A percentile compares a stretch with the other conserved stretches of the same genome.
These are phyloP conservation scores for Neoarius graeffei DNA, from an alignment of 2,113 vertebrate species.

Conservation along the genomic window DNA sequence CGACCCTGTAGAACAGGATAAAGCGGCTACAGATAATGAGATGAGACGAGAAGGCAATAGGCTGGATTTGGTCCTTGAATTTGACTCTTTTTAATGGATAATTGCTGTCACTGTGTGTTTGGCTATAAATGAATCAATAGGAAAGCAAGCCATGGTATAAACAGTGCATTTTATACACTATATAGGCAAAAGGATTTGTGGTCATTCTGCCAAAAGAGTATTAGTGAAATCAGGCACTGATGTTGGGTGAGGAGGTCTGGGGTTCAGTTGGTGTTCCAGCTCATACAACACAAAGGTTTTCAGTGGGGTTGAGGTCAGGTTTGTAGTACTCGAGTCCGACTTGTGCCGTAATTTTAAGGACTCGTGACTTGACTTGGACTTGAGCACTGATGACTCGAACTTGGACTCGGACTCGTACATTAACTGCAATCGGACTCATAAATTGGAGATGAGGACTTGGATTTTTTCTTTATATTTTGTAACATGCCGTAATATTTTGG, in stretches of 20 bases:
- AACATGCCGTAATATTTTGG: too few relatives aligned
- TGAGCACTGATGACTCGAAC: too few relatives aligned
- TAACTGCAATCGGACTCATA: too few relatives aligned
- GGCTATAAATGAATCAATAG: not conserved
- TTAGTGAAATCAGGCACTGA: not conserved
- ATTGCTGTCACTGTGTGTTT: not conserved
- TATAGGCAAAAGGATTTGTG: not conserved
- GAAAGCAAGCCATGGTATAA: not conserved
- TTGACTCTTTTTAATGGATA: not conserved
- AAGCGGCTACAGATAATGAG: too few relatives aligned
- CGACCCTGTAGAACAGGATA: too few relatives aligned
- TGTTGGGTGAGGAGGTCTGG: not conserved
- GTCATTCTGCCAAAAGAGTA: not conserved
- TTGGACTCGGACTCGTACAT: too few relatives aligned
- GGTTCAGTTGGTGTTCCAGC: not conserved
- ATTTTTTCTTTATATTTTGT: too few relatives aligned
- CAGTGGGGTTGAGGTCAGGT: not conserved
- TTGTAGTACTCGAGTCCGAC: too few relatives aligned
- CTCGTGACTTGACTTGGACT: too few relatives aligned
- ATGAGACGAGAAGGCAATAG: too few relatives aligned
- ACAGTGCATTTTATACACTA: not conserved
- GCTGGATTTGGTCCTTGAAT: not conserved
- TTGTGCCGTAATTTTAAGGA: too few relatives aligned
- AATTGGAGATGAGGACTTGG: too few relatives aligned
- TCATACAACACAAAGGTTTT: not conserved